phyloP scores from a whole-genome alignment of 2,797 vertebrate species.

The Staurois parvus region DNA sequence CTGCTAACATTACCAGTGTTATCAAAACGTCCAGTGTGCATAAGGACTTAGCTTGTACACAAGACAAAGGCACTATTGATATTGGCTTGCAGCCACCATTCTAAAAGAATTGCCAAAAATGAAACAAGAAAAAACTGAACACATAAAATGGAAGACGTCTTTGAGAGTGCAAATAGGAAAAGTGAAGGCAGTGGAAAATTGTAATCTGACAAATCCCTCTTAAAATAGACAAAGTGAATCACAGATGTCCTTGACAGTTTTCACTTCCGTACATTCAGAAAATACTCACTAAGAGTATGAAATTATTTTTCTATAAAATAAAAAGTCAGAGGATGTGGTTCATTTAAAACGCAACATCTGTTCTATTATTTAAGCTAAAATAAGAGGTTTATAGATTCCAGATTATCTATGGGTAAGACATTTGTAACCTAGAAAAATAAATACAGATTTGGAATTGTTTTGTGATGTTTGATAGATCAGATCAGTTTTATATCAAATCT shows the following conservation, averaged over 20 bases:
- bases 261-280: not conserved
- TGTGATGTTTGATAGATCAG: not conserved
- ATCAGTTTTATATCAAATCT: not conserved
- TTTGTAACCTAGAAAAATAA: slow-evolving; percentile 39
- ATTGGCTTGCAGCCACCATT: no score
- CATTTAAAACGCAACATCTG: slow-evolving; percentile 45
- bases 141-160: no score
- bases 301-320: slow-evolving; percentile 13
- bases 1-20: no score
- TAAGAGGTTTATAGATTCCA: slow-evolving; percentile 38
- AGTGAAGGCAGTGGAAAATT: no score
- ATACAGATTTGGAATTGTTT: slow-evolving; percentile 3
- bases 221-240: not conserved
- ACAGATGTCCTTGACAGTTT: not conserved
- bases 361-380: slow-evolving; percentile 48
- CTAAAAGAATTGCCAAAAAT: no score
- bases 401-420: slow-evolving; percentile 35
- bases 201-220: not conserved
- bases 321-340: slow-evolving; percentile 7
- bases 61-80: no score
- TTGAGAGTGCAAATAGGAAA: no score
- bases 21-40: no score
- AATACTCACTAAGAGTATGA: not conserved
- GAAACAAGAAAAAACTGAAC: no score
- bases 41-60: not conserved